Percentiles rank a stretch among this genome's conserved stretches.
phyloP scores from a whole-genome alignment of 64 coral and sea anemone species.

The Montipora capricornis region DNA sequence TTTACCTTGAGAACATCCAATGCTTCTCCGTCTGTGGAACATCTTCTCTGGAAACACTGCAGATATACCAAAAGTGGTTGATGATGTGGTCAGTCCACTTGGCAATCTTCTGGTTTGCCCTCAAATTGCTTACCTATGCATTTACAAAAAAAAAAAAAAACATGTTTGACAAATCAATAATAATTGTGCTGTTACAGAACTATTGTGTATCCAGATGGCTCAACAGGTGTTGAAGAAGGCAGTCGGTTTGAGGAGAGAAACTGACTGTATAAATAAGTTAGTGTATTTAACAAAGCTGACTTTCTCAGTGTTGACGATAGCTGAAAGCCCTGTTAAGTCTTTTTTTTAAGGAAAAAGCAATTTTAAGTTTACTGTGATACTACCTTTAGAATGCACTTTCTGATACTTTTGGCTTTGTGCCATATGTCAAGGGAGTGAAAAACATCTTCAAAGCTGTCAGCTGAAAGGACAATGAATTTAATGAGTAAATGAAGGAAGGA shows the following conservation, averaged over 20 bases:
- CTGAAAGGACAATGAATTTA: not conserved
- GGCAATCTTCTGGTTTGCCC: not conserved
- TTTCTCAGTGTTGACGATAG: not conserved
- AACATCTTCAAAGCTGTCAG: not conserved
- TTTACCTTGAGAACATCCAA: not conserved
- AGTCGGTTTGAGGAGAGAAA: no score
- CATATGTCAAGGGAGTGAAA: not conserved
- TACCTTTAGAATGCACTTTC: not conserved
- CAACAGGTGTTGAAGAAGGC: no score
- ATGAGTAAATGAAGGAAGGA: not conserved
- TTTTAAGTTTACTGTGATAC: not conserved
- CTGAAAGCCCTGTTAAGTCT: not conserved
- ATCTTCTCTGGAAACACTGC: not conserved
- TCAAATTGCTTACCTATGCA: not conserved
- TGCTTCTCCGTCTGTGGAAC: not conserved
- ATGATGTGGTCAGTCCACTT: not conserved
- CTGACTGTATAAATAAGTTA: no score
- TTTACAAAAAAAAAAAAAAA: not conserved
- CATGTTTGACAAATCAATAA: not conserved
- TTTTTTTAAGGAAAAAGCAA: not conserved
- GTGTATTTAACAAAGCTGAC: not conserved
- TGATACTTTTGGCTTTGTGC: not conserved
- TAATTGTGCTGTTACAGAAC: not conserved
- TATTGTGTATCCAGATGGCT: not conserved
- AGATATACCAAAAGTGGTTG: not conserved